phyloP scores from a whole-genome alignment of 2,113 vertebrate species.

The Albula goreensis region DNA sequence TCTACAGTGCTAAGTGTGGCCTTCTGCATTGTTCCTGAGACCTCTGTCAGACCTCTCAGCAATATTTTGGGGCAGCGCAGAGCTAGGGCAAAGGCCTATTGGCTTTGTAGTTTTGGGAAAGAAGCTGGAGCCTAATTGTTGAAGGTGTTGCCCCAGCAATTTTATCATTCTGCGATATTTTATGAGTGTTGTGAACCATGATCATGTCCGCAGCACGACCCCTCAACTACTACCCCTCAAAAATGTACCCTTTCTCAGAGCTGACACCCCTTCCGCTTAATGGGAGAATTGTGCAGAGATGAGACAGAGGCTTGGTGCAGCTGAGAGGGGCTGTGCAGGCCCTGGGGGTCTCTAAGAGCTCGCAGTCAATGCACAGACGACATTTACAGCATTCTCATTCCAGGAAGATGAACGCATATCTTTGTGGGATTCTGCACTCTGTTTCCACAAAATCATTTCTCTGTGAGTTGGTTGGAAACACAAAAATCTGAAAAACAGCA shows the following conservation, averaged over 20 bases:
- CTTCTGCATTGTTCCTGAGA: background rate
- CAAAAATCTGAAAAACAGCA: slow-evolving; percentile 7
- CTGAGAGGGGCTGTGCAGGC: slow-evolving; percentile 53
- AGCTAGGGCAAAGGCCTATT: slow-evolving; percentile 44
- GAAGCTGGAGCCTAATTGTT: slow-evolving; percentile 57
- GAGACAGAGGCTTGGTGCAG: slow-evolving; percentile 59
- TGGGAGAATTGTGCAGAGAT: slow-evolving; percentile 61
- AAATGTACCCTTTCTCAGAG: slow-evolving; percentile 60
- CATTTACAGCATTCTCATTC: slow-evolving; percentile 50
- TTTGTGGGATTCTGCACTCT: slow-evolving; percentile 39
- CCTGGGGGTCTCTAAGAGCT: slow-evolving; percentile 43
- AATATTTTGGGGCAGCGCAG: background rate
- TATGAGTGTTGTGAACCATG: slow-evolving; percentile 59
- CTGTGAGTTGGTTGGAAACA: slow-evolving; percentile 10
- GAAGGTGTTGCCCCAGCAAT: slow-evolving; percentile 50
- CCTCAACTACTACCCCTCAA: slow-evolving; percentile 27
- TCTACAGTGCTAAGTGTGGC: background rate
- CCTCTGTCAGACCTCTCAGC: too few species aligned
- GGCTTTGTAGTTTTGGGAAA: slow-evolving; percentile 40
- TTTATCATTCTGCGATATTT: slow-evolving; percentile 66
- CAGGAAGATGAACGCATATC: slow-evolving; percentile 52
- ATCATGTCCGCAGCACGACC: slow-evolving; percentile 48
- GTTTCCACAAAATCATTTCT: slow-evolving; percentile 13
- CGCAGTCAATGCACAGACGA: slow-evolving; percentile 43
- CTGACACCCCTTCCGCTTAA: slow-evolving; percentile 65